Evolutionary conservation across 1,140 invertebrate species (phyloP), one percentile per base, ranked within the genome.

Genomic region (Chlorops oryzae): DNA sequence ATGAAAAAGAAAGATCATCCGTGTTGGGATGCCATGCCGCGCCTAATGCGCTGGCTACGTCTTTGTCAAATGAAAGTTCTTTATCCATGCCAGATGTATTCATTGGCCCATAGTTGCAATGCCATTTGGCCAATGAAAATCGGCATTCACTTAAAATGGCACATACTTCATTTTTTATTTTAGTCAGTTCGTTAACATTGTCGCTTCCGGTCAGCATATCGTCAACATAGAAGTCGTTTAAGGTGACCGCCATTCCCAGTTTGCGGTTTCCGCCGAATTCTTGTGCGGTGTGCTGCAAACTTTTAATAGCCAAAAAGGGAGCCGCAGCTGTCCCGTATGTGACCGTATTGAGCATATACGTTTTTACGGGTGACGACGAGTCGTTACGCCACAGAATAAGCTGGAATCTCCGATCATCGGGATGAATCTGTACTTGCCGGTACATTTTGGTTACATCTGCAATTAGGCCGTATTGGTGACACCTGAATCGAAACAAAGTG

Each of bases 361-460:
- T 56, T 37, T 61, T 50, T 27, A 75, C 53, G 5, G 56, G 7
- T 5, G 17, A 3, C 22, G 48, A 37, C 17, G 48, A 24, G 21
- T 45, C 37, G 47, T 41, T 32, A 45, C 70, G 53, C 72, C 75
- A 78, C 5, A 77, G 25, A 17, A 78, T 76, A 39, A 60, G 50
- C 51, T 32, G 28, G 28, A 32, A 32, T 9, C n/a, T 32, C 7
- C 7, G 7, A n/a, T 32, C 28, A 32, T n/a, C 17, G n/a, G 28
- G n/a, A 32, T 32, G 7, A 32, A 32, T 32, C 7, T n/a, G 28
- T 32, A 66, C 50, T 20, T 65, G 59, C 9, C 57, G 21, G 46
- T 64, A 72, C 61, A 70, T 67, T 52, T 65, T 62, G 7, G 32
- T 34, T 12, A 70, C 61, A 43, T 72, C 70, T 1, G 61, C 55